Evolutionary conservation across 2,113 vertebrate species (phyloP), one percentile per base, ranked within the genome.

Genomic region (Oncorhynchus tshawytscha): DNA sequence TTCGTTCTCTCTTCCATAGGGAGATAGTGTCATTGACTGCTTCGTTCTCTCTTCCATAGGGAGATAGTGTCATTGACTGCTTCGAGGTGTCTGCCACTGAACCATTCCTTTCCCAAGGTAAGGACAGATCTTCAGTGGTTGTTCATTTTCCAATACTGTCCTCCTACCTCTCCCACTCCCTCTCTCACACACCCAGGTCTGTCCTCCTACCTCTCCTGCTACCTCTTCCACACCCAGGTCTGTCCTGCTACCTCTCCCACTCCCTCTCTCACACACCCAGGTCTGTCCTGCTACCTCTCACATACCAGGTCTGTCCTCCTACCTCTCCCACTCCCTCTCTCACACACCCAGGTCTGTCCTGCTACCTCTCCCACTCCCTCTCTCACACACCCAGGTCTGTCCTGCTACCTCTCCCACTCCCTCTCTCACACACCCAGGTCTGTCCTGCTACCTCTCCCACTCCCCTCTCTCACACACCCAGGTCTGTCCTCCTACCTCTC

Each of bases 31-130:
- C 67, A 83, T 97, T 0, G 24, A 25, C 57, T 24, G 12, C 25
- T 57, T 51, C 3, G 22, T 75, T 66, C 67, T 75, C 34, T 51
- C 70, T 48, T 85, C 65, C 84, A 13, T 90, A 99, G 97, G 96
- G 96, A 2, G 96, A 97, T 83, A 93, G 89, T 27, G 92, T 89
- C 67, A 83, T 97, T 0, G 94, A 95, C 84, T 97, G 96, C 85
- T 95, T 96, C 0, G 96, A 99, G 88, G 92, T 91, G n/a, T 86
- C 88, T 5, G 74, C 90, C 0, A 66, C 87, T 0, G 94, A 95
- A 81, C 94, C 93, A 0, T 91, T 91, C 0, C 87, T 99, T 69
- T 93, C 93, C 20, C 95, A 94, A 87, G 95, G 97, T 98, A 87
- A 62, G 59, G 49, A 18, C 12, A 54, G 16, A 54, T 54, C 49